Base-by-base conservation (phyloP, 2,113 vertebrate genomes). In the Lathamus discolor region DNA sequence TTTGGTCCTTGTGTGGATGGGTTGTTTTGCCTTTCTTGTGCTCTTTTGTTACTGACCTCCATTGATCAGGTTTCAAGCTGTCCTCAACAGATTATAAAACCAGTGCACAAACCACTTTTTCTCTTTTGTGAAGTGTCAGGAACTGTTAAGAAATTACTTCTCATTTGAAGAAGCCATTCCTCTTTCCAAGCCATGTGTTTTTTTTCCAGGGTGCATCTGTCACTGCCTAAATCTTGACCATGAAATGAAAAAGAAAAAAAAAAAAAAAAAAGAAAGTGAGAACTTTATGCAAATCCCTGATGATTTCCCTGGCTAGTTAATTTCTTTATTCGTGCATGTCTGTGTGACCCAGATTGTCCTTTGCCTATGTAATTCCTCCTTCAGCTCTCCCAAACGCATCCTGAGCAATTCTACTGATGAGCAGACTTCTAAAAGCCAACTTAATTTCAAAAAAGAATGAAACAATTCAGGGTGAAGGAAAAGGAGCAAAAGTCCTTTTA, bases 151-250 rank as follows among this genome's bases (percentile, higher is more conserved):
- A 31, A 49, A 31, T 22, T 31, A 46, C 18, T 85, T 28, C 4
- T 17, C 3, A 63, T 9, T 2, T 75, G 41, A 88, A 90, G 28
- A 79, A 5, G 4, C 9, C 31, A 27, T 72, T 85, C 8, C 14
- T 63, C 11, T 79, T 79, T 39, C 8, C 11, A 54, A 72, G 2
- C 1, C 12, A 27, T 35, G 7, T 17, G 3, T 0, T 7, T 69
- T 39, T 87, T 83, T 75, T 3, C 24, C 46, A 75, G 5, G 12
- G 5, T 75, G 14, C 10, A n/a, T 52, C 15, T 86, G 10, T 8
- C 37, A 44, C 11, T 59, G 16, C 37, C n/a, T 39, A 41, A 44
- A 3, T 63, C 37, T 52, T 63, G 8, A 63, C 9, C 24, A 22
- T 11, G 8, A 83, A 29, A 6, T 51, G 33, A 46, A 46, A 44